Base-by-base conservation (phyloP, 2,113 vertebrate genomes). In the Crocuta crocuta region DNA sequence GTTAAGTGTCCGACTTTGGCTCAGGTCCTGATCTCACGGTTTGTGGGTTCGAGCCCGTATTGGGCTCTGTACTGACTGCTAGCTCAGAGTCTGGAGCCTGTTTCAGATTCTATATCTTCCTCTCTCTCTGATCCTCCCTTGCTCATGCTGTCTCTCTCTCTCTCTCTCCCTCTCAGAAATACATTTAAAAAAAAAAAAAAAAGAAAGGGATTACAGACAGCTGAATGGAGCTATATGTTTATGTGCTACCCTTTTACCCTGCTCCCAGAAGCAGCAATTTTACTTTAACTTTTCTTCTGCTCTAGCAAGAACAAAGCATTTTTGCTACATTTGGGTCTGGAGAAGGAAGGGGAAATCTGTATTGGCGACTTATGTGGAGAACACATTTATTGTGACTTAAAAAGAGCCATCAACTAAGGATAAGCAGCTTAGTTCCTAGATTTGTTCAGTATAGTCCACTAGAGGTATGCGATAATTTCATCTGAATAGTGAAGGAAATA, bases 271-370 rank as follows among this genome's bases (percentile, higher is more conserved):
- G 66, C 9, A 84, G 55, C 17, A 87, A 84, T 88, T 93, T 94
- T 92, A 89, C 23, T 74, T 93, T 81, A 88, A 84, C 6, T 2
- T 73, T 79, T 96, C 50, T 87, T 28, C 33, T 65, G 26, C 9
- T 90, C 26, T 93, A 58, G 5, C 17, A 93, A 87, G 55, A 92
- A 88, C 55, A 95, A 97, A 94, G 28, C n/a, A 65, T 87, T 95
- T 90, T 21, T 80, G n/a, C 43, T 95, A 74, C 28, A 87, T 70
- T 24, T 65, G 48, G 70, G 0, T 94, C 35, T 78, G 70, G 16
- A 90, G 83, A 63, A 85, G 13, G 13, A 89, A 85, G 35, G 66
- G n/a, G 70, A 94, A 91, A 94, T 33, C 61, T 74, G 26, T 58
- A 74, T 1, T 74, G 43, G 4, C 16, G 92, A 88, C 21, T 35